These are phyloP conservation scores for Trididemnum nubilum DNA, from an alignment of 23 tunicate genomes.

Conservation along the genomic window DNA sequence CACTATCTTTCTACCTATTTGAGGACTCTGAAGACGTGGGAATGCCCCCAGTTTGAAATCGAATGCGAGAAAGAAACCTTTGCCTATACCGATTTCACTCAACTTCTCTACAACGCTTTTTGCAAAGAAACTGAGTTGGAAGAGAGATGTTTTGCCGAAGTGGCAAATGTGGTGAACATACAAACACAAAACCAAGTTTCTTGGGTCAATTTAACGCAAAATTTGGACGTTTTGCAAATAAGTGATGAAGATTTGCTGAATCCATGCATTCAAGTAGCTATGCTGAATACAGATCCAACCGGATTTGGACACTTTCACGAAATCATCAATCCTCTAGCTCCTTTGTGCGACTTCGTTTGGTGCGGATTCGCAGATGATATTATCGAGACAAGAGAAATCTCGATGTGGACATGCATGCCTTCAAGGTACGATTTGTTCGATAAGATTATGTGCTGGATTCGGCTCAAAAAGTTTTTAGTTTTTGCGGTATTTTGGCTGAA, in stretches of 20 bases:
- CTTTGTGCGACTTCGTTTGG: constrained; percentile 69
- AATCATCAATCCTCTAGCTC: constrained; percentile 12
- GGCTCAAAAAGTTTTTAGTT: too few relatives aligned
- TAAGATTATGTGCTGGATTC: too few relatives aligned
- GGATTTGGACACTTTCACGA: constrained; percentile 50
- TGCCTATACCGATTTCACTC: constrained; percentile 15
- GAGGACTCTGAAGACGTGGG: constrained; percentile 1
- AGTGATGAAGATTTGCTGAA: neutral
- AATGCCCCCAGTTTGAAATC: constrained; percentile 11
- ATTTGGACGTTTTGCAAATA: neutral
- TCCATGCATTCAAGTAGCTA: constrained; percentile 77
- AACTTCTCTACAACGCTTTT: neutral
- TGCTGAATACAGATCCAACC: constrained; percentile 33
- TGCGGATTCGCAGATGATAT: constrained; percentile 56
- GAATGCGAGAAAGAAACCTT: constrained; percentile 19
- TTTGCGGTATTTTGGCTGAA: too few relatives aligned
- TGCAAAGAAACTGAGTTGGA: constrained; percentile 9
- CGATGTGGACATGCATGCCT: constrained; percentile 74
- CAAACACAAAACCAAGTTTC: neutral
- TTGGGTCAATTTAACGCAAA: neutral
- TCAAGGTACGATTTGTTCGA: constrained; percentile 37
- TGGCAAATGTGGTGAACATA: neutral
- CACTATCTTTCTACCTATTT: constrained; percentile 4
- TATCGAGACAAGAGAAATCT: constrained; percentile 11
- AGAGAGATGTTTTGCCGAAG: neutral